Percentiles rank a stretch among this genome's conserved stretches.
Conservation (phyloP, 1,140 invertebrate genomes). For the Neodiprion pinetum region DNA sequence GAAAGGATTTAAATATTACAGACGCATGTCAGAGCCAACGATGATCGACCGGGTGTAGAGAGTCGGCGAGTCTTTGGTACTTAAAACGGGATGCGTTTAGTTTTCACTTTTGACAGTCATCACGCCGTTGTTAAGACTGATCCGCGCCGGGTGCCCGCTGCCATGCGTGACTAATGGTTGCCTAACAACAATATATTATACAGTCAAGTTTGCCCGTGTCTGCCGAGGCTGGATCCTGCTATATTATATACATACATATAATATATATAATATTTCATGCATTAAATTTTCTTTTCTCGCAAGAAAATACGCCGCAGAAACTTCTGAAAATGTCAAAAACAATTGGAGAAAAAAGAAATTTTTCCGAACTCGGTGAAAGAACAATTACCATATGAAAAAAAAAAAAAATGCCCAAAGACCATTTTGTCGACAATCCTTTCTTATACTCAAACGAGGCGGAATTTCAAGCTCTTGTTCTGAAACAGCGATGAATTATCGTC, state of each 20-base stretch:
- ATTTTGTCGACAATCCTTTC: too few species aligned
- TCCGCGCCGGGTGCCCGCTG: background rate
- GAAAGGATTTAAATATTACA: background rate
- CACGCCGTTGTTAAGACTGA: conserved; percentile 5
- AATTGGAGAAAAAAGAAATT: too few species aligned
- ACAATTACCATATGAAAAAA: too few species aligned
- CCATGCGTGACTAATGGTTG: conserved; percentile 1
- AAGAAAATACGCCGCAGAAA: too few species aligned
- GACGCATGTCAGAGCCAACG: background rate
- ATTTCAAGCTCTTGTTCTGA: too few species aligned
- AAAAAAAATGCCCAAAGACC: too few species aligned
- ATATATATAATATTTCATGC: background rate
- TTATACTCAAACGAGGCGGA: too few species aligned
- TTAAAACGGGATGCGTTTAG: background rate
- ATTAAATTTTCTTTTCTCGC: too few species aligned
- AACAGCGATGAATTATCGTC: background rate
- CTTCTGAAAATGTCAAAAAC: too few species aligned
- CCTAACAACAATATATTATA: background rate
- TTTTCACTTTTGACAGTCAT: conserved; percentile 1
- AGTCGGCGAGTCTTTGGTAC: conserved; percentile 6
- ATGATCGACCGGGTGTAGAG: background rate
- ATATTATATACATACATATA: background rate
- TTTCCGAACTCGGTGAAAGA: too few species aligned
- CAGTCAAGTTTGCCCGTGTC: too few species aligned
- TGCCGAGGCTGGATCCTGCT: too few species aligned